Evolutionary conservation across 2,797 vertebrate species (phyloP).

Genomic region (Tarsius wallacei): DNA sequence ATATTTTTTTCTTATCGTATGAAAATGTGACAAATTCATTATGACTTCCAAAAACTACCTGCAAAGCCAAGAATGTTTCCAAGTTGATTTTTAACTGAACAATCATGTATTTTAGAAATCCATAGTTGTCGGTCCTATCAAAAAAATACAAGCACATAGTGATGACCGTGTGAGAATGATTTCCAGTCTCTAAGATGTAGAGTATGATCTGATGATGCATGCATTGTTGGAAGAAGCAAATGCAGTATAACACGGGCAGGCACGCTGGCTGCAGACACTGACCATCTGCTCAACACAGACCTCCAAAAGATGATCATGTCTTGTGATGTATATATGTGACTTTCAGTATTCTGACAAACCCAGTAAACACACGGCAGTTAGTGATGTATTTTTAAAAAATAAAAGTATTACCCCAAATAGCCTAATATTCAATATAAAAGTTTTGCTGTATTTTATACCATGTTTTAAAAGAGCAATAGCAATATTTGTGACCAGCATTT

Average conservation of each 20-base stretch:
- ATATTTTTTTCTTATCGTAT: background rate
- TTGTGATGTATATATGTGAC: background rate
- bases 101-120: slow-evolving; percentile 71
- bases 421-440: background rate
- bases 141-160: slow-evolving; percentile 59
- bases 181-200: background rate
- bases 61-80: background rate
- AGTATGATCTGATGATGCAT: background rate
- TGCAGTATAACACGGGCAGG: background rate
- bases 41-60: slow-evolving; percentile 11
- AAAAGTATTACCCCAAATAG: background rate
- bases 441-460: background rate
- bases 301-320: slow-evolving; percentile 11
- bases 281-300: slow-evolving; percentile 74
- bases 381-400: background rate
- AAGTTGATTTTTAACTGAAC: slow-evolving; percentile 70
- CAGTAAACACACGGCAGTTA: background rate
- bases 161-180: slow-evolving; percentile 68
- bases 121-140: slow-evolving; percentile 49
- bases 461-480: background rate
- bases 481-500: background rate
- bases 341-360: slow-evolving; percentile 47
- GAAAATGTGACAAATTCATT: slow-evolving; percentile 61
- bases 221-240: slow-evolving; percentile 31
- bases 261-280: slow-evolving; percentile 27